Evolutionary conservation across 2,888 invertebrate genomes (phyloP), one percentile per base, ranked within the genome.

Genomic region (Andrena trimmerana): DNA sequence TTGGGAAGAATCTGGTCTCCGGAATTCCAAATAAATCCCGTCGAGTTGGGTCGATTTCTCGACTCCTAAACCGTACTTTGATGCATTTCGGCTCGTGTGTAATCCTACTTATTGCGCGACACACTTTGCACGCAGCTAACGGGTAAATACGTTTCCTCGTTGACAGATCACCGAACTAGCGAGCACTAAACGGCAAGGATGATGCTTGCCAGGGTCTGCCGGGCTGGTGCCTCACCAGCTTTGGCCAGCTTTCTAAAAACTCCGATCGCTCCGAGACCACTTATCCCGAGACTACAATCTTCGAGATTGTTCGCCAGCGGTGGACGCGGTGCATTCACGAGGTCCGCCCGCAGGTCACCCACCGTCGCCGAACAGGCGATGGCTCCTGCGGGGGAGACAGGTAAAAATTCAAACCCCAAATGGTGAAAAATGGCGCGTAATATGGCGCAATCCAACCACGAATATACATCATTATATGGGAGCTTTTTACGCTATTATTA

Each of bases 301-400:
- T 73, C 87, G 8, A 91, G 94, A 82, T 91, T 93, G 57, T 94
- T 93, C 81, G 90, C 93, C 3, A 93, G 86, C 81, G 93, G 94
- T 84, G 92, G 91, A 73, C 92, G 94, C 27, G 88, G 83, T 36
- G 85, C 93, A 24, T 93, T 93, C 59, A 85, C 92, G 13, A 91
- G 93, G 31, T 73, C 91, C 6, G 94, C 95, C 16, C 93, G 95
- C 31, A 95, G 95, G 78, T 91, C 94, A 68, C 94, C 95, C 77
- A 95, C 96, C 10, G 81, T 98, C 3, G 96, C 96, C 92, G 97
- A 98, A 92, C 95, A 95, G 80, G 94, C 96, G 2, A 96, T 97
- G 96, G 96, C 96, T 78, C 97, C 98, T 57, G 96, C 97, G 70
- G 96, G 97, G 77, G 96, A 96, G 85, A 96, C 96, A 93, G 97